Evolutionary conservation across 2,888 invertebrate genomes (phyloP).

Genomic region (Eutolmus rufibarbis): DNA sequence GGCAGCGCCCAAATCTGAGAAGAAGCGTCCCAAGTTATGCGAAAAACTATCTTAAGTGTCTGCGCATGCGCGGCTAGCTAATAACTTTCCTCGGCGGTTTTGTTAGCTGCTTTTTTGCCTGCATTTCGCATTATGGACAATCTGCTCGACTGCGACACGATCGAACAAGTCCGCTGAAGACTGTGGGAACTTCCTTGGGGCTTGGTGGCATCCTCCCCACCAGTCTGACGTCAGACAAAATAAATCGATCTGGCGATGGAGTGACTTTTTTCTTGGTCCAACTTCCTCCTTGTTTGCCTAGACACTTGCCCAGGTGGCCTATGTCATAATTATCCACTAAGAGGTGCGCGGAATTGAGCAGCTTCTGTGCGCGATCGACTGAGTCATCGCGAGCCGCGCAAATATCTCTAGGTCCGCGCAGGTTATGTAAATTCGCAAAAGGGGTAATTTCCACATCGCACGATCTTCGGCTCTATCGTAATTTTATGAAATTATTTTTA

Average conservation of each 20-base stretch:
- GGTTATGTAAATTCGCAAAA: slow-evolving; percentile 22
- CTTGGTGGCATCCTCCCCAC: neutral
- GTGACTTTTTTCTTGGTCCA: neutral
- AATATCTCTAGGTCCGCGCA: neutral
- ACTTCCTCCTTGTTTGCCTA: slow-evolving; percentile 8
- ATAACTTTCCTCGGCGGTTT: slow-evolving; percentile 10
- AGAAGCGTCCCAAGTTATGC: neutral
- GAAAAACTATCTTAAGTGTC: neutral
- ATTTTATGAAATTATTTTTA: slow-evolving; percentile 35
- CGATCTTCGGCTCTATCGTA: slow-evolving; percentile 23
- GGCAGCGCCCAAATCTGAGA: neutral
- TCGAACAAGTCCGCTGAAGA: slow-evolving; percentile 38
- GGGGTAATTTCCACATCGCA: slow-evolving; percentile 17
- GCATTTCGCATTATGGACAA: slow-evolving; percentile 19
- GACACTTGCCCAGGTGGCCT: slow-evolving; percentile 1
- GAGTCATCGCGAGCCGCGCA: neutral
- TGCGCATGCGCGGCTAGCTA: slow-evolving; percentile 35
- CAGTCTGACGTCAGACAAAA: neutral
- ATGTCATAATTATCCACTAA: slow-evolving; percentile 6
- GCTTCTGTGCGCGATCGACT: neutral
- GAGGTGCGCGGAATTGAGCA: neutral
- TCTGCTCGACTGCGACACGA: slow-evolving; percentile 34
- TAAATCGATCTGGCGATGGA: slow-evolving; percentile 16
- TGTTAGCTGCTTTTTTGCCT: neutral
- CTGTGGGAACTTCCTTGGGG: slow-evolving; percentile 37